A percentile compares a stretch with the other conserved stretches of the same genome.
Conservation (phyloP, 2,797 vertebrate genomes). For the Pangasius larnaudii region DNA sequence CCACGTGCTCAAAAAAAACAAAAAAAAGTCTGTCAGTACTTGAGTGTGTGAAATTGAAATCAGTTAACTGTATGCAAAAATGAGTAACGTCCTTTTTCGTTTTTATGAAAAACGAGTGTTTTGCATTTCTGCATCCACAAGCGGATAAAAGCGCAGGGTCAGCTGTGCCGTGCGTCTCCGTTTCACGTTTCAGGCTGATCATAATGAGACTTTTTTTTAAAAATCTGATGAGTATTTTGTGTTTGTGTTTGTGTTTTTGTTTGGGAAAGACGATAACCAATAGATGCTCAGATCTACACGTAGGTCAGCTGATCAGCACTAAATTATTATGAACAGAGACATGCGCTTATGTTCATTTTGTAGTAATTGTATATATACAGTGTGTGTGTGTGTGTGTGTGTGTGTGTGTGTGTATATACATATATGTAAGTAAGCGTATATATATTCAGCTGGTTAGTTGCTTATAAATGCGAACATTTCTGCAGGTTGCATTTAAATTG, state of each 20-base stretch:
- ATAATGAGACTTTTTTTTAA: neutral
- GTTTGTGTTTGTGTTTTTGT: neutral
- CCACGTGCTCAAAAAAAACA: neutral
- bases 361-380: neutral
- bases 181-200: neutral
- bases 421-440: too few species aligned
- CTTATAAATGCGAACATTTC: too few species aligned
- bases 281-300: neutral
- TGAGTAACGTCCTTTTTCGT: neutral
- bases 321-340: neutral
- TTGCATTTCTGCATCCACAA: neutral
- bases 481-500: too few species aligned
- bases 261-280: neutral
- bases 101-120: conserved; percentile 2
- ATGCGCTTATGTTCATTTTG: too few species aligned
- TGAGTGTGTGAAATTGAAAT: neutral
- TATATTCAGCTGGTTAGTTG: too few species aligned
- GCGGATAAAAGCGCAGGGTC: neutral
- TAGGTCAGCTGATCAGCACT: neutral
- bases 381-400: too few species aligned
- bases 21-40: neutral
- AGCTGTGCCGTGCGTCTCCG: neutral
- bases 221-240: neutral
- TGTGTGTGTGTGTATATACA: too few species aligned
- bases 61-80: conserved; percentile 23